Base-by-base conservation (phyloP, 2,888 invertebrate species). In the Morpho helenor region DNA sequence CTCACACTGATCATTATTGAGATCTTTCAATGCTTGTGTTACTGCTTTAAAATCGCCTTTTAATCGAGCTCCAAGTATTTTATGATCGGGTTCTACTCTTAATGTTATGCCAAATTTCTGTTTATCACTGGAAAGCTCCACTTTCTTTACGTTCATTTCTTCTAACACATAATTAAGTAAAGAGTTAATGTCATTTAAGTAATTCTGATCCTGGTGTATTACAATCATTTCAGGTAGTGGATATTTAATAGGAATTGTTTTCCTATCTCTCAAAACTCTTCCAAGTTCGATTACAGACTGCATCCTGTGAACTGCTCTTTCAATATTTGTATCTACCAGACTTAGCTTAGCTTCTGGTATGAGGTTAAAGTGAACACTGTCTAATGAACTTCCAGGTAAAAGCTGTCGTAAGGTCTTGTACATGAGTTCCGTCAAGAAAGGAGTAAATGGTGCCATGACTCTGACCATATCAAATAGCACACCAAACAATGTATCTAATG, bases 391-490 rank as follows among this genome's bases (percentile, higher is more conserved):
- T 9, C 84, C 83, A 5, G 89, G 80, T 22, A 95, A 83, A 42
- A 97, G 87, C 68, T 94, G 91, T 45, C 94, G 93, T 65, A 99
- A 83, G 59, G 96, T 95, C 81, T 97, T 97, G 84, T 97, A 99
- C 94, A 99, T 98, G 61, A 95, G 93, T 83, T 99, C 99, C 0
- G 98, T 96, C 56, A 99, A 91, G 85, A 97, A 99, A 0, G 99
- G 99, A 0, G 98, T 98, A 81, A 99, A 99, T 0, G 99, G 98
- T 1, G 99, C 97, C 96, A 99, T 99, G 72, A 99, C 94, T 70
- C 96, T 93, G 0, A 95, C 94, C 94, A 99, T 97, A 55, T 96
- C 94, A 74, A 95, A 95, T 42, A 99, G 88, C 0, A 99, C 97
- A 69, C 94, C 93, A 77, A 95, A 98, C 7, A 99, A 91, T 0